A percentile compares a stretch with the other conserved stretches of the same genome.
phyloP scores from a whole-genome alignment of 1,140 invertebrate genomes.

The Cydia fagiglandana region DNA sequence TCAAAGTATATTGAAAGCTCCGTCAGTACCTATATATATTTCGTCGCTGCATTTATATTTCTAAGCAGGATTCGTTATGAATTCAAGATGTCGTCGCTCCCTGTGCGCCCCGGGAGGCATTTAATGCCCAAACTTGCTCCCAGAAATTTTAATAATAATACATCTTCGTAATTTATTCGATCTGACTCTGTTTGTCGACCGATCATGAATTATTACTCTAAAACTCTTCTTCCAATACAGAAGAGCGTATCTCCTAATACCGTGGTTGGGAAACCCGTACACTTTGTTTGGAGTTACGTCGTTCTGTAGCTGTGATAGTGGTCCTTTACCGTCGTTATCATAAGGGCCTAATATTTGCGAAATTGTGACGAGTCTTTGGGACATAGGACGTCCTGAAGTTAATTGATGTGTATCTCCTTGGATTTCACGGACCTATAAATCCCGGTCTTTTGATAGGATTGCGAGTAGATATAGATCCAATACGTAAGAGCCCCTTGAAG shows the following conservation, averaged over 20 bases:
- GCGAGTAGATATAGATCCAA: too few species aligned
- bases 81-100: conserved; percentile 6
- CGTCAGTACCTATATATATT: too few species aligned
- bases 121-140: conserved; percentile 55
- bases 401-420: too few species aligned
- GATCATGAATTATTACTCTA: conserved; percentile 38
- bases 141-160: conserved; percentile 63
- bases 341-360: neutral
- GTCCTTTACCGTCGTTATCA: neutral
- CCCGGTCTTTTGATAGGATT: too few species aligned
- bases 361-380: neutral
- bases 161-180: conserved; percentile 61
- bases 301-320: neutral
- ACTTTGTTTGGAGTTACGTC: neutral
- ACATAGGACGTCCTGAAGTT: neutral
- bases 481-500: too few species aligned
- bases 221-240: neutral
- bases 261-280: neutral
- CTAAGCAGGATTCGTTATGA: neutral
- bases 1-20: too few species aligned
- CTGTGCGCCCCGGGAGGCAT: conserved; percentile 40
- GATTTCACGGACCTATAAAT: too few species aligned
- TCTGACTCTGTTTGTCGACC: conserved; percentile 41
- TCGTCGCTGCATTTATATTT: too few species aligned
- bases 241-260: neutral